Evolutionary conservation across 35 echinoderm and acorn worm genomes (phyloP), one percentile per base, ranked within the genome.

Genomic region (Patiria miniata): DNA sequence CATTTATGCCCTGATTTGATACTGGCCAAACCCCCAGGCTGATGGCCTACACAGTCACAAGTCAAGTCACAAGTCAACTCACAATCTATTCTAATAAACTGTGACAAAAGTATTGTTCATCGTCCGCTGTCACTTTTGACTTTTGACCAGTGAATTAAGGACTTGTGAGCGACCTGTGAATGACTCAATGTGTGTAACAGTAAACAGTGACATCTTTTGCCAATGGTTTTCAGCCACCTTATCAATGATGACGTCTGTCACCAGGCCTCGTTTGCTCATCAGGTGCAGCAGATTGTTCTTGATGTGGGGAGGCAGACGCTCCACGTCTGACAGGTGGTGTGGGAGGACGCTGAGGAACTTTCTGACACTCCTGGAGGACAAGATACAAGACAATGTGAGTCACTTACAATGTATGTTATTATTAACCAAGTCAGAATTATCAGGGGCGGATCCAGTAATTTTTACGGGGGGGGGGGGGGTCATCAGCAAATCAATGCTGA

Each of bases 231-330:
- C 79, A 12, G 42, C 42, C 82, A 97, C 95, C 89, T 97, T 91
- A 26, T 82, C 61, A 32, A 97, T 90, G 77, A 93, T 93, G 21
- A 36, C 76, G 39, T 97, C 95, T 88, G 81, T 97, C 7, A 97
- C 50, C 0, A 93, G 82, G 16, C 95, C 95, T 81, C 91, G 51
- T 53, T 94, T 97, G 77, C 91, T 87, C 87, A 97, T 90, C 19
- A 97, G 81, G 80, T 93, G 84, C 5, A 97, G 81, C 8, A 97
- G 36, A 26, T 82, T 97, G 52, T 93, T 92, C 37, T 94, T 97
- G 21, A 97, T 60, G 51, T 88, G 90, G 32, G 89, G 60, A 0
- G 95, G 95, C 15, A 97, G n/a, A n/a, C 68, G 81, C 15, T 97
- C 88, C 19, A 97, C 51, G 21, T 97, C 88, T 40, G 91, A 79